These are phyloP conservation scores for Drosophila setifemur DNA, from an alignment of 1,140 invertebrate genomes.

Conservation along the genomic window DNA sequence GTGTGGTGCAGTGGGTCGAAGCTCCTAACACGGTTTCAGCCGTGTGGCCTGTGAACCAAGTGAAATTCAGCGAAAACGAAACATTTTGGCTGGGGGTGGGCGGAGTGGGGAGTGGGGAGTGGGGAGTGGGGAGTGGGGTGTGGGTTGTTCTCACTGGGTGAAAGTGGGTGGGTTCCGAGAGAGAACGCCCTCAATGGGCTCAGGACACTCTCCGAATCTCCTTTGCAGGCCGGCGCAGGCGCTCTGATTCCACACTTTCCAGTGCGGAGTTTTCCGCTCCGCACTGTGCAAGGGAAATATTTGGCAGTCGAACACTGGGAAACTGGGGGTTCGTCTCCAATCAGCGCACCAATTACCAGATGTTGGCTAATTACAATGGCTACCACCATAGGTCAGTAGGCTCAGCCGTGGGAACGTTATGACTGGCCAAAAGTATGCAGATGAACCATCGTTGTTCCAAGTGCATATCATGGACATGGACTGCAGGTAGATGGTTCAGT, in stretches of 20 bases:
- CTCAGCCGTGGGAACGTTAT: slow-evolving; percentile 55
- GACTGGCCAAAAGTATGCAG: slow-evolving; percentile 38
- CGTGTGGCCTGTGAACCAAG: slow-evolving; percentile 43
- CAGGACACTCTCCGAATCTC: neutral
- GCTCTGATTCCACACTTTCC: slow-evolving; percentile 31
- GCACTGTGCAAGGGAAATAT: slow-evolving; percentile 44
- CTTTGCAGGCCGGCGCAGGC: slow-evolving; percentile 44
- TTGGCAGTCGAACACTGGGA: slow-evolving; percentile 17
- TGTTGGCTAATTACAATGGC: slow-evolving; percentile 68
- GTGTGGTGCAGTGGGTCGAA: slow-evolving; percentile 2
- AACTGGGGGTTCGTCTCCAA: slow-evolving; percentile 19
- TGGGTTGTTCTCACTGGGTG: neutral
- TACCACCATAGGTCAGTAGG: slow-evolving; percentile 69
- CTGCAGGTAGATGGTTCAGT: slow-evolving; percentile 21
- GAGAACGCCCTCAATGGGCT: too few relatives aligned
- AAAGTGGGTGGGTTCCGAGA: neutral
- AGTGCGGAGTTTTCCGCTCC: slow-evolving; percentile 22
- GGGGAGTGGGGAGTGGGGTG: slow-evolving; percentile 1
- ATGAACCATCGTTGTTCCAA: slow-evolving; percentile 3
- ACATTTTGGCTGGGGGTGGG: slow-evolving; percentile 48
- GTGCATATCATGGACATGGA: too few relatives aligned
- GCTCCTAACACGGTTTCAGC: slow-evolving; percentile 2
- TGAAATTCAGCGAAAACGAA: slow-evolving; percentile 74
- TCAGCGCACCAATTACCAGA: slow-evolving; percentile 39
- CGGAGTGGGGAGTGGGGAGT: neutral